These are phyloP conservation scores for Drosophila bocqueti DNA, from an alignment of 1,140 invertebrate genomes.

Conservation along the genomic window DNA sequence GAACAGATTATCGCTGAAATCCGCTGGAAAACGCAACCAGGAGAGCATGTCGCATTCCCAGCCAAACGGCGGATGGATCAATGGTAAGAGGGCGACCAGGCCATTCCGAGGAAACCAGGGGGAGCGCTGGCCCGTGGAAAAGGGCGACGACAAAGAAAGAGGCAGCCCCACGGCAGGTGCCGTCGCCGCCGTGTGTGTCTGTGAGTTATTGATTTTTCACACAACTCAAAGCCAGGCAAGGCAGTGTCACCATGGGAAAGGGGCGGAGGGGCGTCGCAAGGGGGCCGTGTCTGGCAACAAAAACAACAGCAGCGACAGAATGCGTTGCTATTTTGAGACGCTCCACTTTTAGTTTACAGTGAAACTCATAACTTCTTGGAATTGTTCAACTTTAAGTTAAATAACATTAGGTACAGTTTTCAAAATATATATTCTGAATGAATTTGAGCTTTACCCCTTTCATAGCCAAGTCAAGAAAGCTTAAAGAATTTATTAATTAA, in stretches of 20 bases:
- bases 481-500: background rate
- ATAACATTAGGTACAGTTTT: too few relatives aligned
- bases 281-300: slow-evolving; percentile 50
- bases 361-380: background rate
- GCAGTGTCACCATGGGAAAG: slow-evolving; percentile 16
- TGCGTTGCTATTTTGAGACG: slow-evolving; percentile 65
- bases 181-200: slow-evolving; percentile 29
- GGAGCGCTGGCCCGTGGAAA: slow-evolving; percentile 33
- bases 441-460: too few relatives aligned
- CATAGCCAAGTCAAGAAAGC: background rate
- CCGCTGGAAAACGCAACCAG: slow-evolving; percentile 76
- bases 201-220: slow-evolving; percentile 73
- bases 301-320: slow-evolving; percentile 21
- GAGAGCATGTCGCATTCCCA: slow-evolving; percentile 90
- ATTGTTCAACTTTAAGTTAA: background rate
- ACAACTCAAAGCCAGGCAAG: slow-evolving; percentile 18
- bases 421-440: background rate
- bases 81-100: slow-evolving; percentile 87
- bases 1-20: slow-evolving; percentile 71
- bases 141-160: background rate
- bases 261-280: slow-evolving; percentile 11
- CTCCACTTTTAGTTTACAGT: slow-evolving; percentile 57
- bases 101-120: slow-evolving; percentile 5
- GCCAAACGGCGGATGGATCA: slow-evolving; percentile 91
- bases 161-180: slow-evolving; percentile 36